Percentiles rank a stretch among this genome's conserved stretches.
These are phyloP conservation scores for Cygnus olor DNA, from an alignment of 2,797 vertebrate species.

Conservation along the genomic window DNA sequence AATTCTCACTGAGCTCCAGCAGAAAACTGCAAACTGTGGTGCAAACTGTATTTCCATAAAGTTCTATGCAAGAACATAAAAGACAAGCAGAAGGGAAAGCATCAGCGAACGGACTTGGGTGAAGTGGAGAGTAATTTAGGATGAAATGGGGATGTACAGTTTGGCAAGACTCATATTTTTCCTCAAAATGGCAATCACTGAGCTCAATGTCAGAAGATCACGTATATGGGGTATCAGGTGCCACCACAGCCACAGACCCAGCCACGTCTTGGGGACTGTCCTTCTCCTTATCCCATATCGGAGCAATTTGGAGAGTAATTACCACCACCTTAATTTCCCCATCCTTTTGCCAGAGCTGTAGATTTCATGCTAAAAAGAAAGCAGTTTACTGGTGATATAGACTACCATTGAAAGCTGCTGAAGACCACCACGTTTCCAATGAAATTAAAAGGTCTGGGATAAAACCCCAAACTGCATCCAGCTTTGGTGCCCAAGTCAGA, in stretches of 20 bases:
- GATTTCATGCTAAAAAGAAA: neutral
- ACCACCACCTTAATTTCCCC: neutral
- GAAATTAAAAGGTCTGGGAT: neutral
- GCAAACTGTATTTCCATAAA: neutral
- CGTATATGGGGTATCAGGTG: fast-evolving
- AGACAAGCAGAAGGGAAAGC: neutral
- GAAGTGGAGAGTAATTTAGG: neutral
- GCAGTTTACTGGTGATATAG: neutral
- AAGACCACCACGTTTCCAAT: neutral
- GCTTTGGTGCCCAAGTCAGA: neutral
- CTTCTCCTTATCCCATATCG: neutral
- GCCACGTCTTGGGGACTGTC: neutral
- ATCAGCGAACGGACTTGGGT: neutral
- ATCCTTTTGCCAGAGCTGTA: neutral
- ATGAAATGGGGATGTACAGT: neutral
- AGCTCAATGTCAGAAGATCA: neutral
- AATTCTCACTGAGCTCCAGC: neutral
- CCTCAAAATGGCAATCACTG: neutral
- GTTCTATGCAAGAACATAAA: neutral
- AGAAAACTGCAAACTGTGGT: constrained; percentile 9
- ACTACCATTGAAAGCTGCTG: neutral
- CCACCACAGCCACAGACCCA: neutral
- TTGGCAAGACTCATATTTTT: neutral
- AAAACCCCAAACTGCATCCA: neutral
- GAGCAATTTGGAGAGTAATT: neutral